Conservation (phyloP, 2,113 vertebrate genomes). For the Brachirus orientalis region DNA sequence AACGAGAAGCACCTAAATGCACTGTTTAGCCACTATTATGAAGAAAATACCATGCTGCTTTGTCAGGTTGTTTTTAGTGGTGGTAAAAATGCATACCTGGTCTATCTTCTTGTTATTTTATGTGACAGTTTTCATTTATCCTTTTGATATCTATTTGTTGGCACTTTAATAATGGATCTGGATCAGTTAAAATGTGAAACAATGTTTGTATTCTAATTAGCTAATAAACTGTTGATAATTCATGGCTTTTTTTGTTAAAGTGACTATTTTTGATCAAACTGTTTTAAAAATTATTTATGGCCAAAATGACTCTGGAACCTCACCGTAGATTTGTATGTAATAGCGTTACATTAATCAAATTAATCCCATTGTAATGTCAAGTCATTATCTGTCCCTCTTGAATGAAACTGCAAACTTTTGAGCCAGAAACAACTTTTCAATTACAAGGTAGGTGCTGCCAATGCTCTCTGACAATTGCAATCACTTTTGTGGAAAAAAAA, state of each 20-base stretch:
- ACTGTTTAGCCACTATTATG: constrained; percentile 2
- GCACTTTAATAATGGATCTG: constrained; percentile 50
- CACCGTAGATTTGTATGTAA: no score
- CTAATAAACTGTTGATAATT: constrained; percentile 50
- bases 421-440: no score
- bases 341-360: no score
- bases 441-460: no score
- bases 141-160: constrained; percentile 9
- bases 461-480: no score
- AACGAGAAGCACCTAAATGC: constrained; percentile 13
- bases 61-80: constrained; percentile 35
- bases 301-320: no score
- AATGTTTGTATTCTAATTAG: constrained; percentile 31
- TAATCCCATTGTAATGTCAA: no score
- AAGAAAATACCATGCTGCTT: constrained; percentile 21
- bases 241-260: background rate
- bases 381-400: no score
- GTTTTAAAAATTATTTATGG: no score
- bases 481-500: no score
- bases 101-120: background rate
- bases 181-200: constrained; percentile 24
- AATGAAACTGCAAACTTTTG: no score
- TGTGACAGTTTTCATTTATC: constrained; percentile 13
- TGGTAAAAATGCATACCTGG: background rate
- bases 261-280: no score